These are phyloP conservation scores for Drosophila ohnishii DNA, from an alignment of 1,140 invertebrate species.

Conservation along the genomic window DNA sequence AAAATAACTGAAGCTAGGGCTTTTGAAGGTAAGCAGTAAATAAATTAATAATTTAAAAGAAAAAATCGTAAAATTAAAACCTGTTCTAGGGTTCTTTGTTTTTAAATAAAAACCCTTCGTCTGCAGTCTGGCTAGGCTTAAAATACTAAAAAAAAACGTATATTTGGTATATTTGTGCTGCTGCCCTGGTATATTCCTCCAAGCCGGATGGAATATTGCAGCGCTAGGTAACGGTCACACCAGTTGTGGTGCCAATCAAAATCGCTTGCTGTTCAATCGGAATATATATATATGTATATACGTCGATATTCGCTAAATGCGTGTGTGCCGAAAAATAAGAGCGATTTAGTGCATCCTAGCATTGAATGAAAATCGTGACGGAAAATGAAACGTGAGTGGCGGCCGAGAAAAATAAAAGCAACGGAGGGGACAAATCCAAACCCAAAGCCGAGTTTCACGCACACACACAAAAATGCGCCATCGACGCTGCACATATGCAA, in stretches of 20 bases:
- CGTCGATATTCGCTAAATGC: conserved; percentile 27
- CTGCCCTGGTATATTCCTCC: background rate
- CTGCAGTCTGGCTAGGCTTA: too few relatives aligned
- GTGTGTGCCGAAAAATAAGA: conserved; percentile 14
- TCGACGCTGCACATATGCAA: conserved; percentile 53
- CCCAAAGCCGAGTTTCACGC: conserved; percentile 41
- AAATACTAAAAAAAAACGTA: too few relatives aligned
- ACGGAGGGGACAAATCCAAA: background rate
- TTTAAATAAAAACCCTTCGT: too few relatives aligned
- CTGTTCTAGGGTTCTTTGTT: too few relatives aligned
- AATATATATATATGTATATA: conserved; percentile 12
- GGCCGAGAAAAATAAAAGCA: background rate
- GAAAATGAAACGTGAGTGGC: conserved; percentile 46
- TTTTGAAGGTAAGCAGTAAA: too few relatives aligned
- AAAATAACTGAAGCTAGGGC: too few relatives aligned
- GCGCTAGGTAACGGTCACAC: background rate
- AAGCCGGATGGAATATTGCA: background rate
- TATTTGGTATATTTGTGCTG: background rate
- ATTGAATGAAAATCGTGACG: conserved; percentile 26
- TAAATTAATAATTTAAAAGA: too few relatives aligned
- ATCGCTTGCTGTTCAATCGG: conserved; percentile 24
- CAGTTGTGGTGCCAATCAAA: conserved; percentile 2
- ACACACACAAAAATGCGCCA: conserved; percentile 15
- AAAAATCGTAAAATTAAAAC: too few relatives aligned
- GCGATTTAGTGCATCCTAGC: background rate